These are phyloP conservation scores for Thymelicus lineola DNA, from an alignment of 2,888 invertebrate species.

Conservation along the genomic window DNA sequence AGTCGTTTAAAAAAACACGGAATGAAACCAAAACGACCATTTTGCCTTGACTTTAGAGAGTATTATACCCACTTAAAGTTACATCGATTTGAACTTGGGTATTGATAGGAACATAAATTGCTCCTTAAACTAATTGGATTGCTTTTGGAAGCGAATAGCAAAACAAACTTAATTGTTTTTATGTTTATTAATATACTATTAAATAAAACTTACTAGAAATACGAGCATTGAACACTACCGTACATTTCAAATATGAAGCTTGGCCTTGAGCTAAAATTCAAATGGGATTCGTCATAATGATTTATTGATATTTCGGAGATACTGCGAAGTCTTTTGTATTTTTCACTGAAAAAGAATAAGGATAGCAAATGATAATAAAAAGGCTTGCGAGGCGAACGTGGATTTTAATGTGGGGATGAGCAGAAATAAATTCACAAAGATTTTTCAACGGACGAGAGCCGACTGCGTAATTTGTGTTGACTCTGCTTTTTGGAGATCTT, in stretches of 20 bases:
- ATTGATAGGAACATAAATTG: conserved; percentile 1
- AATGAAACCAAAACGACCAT: no score
- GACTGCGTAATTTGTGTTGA: conserved; percentile 67
- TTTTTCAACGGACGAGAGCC: conserved; percentile 67
- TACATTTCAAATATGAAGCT: neutral
- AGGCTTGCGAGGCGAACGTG: conserved; percentile 50
- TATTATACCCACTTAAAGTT: neutral
- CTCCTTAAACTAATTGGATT: neutral
- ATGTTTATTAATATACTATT: neutral
- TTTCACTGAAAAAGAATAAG: conserved; percentile 19
- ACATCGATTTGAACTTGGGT: neutral
- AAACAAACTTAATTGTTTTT: neutral
- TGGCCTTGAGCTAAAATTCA: neutral
- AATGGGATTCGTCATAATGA: neutral
- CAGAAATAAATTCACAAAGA: conserved; percentile 71
- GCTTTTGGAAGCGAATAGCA: neutral
- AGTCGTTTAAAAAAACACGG: no score
- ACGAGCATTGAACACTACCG: no score
- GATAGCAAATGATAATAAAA: conserved; percentile 62
- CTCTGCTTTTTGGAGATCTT: conserved; percentile 20
- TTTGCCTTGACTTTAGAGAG: no score
- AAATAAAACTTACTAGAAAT: neutral
- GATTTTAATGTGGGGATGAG: conserved; percentile 64
- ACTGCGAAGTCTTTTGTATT: neutral
- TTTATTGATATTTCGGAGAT: neutral